Percentiles rank a stretch among this genome's conserved stretches.
Conservation (phyloP, 2,113 vertebrate genomes). For the Datnioides undecimradiatus region DNA sequence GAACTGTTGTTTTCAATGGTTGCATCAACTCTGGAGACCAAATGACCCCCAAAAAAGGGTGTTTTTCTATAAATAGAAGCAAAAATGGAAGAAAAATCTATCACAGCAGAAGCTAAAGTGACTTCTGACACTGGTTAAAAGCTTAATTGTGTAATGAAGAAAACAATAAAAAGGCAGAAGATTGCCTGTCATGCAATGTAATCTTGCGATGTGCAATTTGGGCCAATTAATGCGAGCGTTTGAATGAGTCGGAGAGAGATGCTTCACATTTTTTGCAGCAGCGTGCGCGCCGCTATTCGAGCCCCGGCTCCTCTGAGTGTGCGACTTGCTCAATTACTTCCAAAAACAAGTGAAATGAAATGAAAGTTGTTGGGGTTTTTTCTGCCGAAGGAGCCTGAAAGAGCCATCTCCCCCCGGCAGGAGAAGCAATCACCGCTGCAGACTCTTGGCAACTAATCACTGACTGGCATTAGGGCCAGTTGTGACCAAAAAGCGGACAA, state of each 20-base stretch:
- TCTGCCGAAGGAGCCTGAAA: conserved; percentile 53
- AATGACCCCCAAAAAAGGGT: background rate
- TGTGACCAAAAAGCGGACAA: conserved; percentile 49
- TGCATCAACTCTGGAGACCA: background rate
- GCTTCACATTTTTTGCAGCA: conserved; percentile 44
- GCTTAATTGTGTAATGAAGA: background rate
- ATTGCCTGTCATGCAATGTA: conserved; percentile 14
- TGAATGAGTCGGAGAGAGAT: conserved; percentile 49
- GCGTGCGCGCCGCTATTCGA: conserved; percentile 29
- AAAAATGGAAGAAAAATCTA: background rate
- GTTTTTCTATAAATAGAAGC: background rate
- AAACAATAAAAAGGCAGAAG: background rate
- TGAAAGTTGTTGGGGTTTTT: conserved; percentile 62
- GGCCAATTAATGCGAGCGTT: conserved; percentile 21
- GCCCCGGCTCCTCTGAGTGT: conserved; percentile 29
- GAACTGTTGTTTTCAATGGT: conserved; percentile 9
- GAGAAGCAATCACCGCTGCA: conserved; percentile 46
- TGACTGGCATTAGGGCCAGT: conserved; percentile 44
- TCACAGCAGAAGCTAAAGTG: background rate
- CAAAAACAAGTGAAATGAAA: conserved; percentile 62
- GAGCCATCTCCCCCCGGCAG: conserved; percentile 45
- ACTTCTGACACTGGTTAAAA: conserved; percentile 4
- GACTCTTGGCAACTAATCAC: conserved; percentile 51
- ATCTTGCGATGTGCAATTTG: conserved; percentile 40
- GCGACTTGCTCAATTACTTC: conserved; percentile 51